These are phyloP conservation scores for Aradus depressus DNA, from an alignment of 2,888 invertebrate genomes.

Conservation along the genomic window DNA sequence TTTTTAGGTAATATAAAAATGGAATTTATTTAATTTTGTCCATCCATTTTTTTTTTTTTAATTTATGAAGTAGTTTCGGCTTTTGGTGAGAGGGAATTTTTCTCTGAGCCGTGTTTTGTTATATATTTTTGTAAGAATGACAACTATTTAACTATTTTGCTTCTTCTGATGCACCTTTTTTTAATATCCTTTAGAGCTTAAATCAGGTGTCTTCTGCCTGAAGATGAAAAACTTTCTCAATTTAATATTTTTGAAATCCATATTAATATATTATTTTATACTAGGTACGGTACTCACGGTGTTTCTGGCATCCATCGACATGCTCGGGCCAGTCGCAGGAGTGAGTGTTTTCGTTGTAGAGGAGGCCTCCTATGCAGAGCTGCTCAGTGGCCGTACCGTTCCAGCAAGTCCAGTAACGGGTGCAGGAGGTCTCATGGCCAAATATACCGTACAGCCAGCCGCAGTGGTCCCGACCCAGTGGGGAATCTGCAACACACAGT, in stretches of 20 bases:
- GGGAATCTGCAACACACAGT: slow-evolving; percentile 55
- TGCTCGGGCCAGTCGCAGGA: slow-evolving; percentile 92
- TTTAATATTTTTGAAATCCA: too few relatives aligned
- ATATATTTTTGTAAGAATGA: too few relatives aligned
- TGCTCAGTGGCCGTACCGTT: slow-evolving; percentile 88
- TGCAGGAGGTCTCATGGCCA: slow-evolving; percentile 87
- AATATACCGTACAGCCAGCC: slow-evolving; percentile 90
- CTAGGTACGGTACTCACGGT: slow-evolving; percentile 85
- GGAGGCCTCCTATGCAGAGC: slow-evolving; percentile 78
- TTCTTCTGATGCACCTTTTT: too few relatives aligned
- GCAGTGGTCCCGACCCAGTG: slow-evolving; percentile 74
- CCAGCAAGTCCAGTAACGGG: slow-evolving; percentile 91
- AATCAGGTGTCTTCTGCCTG: neutral
- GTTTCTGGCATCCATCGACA: slow-evolving; percentile 85
- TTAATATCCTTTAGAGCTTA: neutral
- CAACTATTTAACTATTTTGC: too few relatives aligned
- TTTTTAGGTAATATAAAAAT: too few relatives aligned
- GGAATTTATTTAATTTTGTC: too few relatives aligned
- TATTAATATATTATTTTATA: too few relatives aligned
- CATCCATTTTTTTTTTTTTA: too few relatives aligned
- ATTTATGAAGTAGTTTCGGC: too few relatives aligned
- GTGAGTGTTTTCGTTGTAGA: slow-evolving; percentile 82
- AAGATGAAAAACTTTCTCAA: too few relatives aligned
- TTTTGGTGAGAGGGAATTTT: too few relatives aligned
- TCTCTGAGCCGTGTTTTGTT: too few relatives aligned